Conservation (phyloP, 2,113 vertebrate species). For the Leptocoma aspasia region DNA sequence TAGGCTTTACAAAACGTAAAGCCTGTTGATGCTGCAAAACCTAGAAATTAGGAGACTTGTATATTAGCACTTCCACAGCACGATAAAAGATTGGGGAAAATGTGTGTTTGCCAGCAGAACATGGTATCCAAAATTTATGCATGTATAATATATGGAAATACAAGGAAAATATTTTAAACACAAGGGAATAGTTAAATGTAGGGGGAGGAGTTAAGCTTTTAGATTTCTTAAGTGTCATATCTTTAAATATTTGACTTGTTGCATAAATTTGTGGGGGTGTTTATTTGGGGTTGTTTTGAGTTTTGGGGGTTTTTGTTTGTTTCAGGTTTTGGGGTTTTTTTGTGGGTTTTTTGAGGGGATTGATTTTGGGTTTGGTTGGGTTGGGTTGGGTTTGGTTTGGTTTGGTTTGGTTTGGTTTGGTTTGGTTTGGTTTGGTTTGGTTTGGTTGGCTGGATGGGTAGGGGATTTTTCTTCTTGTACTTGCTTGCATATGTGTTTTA, state of each 20-base stretch:
- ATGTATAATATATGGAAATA: not conserved
- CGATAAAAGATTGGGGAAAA: not conserved
- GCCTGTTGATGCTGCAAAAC: not conserved
- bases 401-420: not conserved
- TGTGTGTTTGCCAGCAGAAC: not conserved
- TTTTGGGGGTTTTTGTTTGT: not conserved
- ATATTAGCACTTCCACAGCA: not conserved
- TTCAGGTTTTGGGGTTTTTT: not conserved
- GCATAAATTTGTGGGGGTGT: not conserved
- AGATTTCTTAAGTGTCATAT: not conserved
- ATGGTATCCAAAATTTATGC: not conserved
- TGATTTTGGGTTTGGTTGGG: not conserved
- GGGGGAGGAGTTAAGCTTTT: not conserved
- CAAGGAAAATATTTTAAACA: not conserved
- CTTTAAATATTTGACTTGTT: not conserved
- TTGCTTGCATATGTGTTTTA: not conserved
- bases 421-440: not conserved
- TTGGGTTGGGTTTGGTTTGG: too few species aligned
- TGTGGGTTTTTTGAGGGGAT: rapidly evolving
- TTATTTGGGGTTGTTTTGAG: not conserved
- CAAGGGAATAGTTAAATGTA: not conserved
- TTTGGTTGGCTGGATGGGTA: not conserved
- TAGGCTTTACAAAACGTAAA: too few species aligned
- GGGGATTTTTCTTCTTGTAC: not conserved
- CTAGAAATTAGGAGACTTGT: not conserved